These are phyloP conservation scores for Polydrusus cervinus DNA, from an alignment of 2,888 invertebrate species.

Conservation along the genomic window DNA sequence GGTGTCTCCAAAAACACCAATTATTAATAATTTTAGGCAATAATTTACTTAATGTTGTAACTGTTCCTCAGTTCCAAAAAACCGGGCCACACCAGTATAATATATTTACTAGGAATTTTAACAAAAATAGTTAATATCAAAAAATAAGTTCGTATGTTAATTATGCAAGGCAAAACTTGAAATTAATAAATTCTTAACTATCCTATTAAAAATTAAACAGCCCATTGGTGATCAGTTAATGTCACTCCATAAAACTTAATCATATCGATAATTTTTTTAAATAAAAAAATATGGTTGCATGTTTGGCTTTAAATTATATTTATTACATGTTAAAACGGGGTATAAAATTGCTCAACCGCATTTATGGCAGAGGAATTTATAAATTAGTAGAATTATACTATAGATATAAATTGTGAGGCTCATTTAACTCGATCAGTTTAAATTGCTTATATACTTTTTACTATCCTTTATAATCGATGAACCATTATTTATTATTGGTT, in stretches of 20 bases:
- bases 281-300: conserved; percentile 34
- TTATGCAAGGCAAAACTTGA: too few species aligned
- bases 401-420: not conserved
- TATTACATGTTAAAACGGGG: conserved; percentile 22
- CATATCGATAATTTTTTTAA: conserved; percentile 11
- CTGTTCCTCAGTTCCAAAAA: too few species aligned
- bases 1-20: too few species aligned
- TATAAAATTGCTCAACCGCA: conserved; percentile 15
- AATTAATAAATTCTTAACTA: too few species aligned
- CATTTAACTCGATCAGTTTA: not conserved
- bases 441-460: not conserved
- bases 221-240: not conserved
- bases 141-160: too few species aligned
- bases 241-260: not conserved
- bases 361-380: not conserved
- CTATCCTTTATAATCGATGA: conserved; percentile 5
- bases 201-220: too few species aligned
- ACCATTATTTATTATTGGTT: not conserved
- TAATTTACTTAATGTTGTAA: too few species aligned
- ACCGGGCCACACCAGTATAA: too few species aligned
- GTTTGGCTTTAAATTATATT: conserved; percentile 35
- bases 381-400: conserved; percentile 19
- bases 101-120: too few species aligned
- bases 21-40: too few species aligned
- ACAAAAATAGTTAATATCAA: too few species aligned